These are phyloP conservation scores for Chrosomus eos DNA, from an alignment of 2,797 vertebrate genomes.

Conservation along the genomic window DNA sequence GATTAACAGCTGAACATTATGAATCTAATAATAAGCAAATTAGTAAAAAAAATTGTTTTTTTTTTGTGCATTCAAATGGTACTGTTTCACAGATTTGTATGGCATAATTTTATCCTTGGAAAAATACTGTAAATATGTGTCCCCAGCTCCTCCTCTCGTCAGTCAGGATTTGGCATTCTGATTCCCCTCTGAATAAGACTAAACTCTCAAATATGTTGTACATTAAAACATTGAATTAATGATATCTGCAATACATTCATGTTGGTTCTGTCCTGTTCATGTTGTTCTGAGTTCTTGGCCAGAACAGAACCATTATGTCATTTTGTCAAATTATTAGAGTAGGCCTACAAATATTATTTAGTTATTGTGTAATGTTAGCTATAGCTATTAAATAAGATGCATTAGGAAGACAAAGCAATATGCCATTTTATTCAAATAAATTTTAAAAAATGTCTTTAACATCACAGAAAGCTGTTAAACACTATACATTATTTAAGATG, in stretches of 20 bases:
- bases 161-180: too few species aligned
- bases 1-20: conserved; percentile 10
- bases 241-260: too few species aligned
- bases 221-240: too few species aligned
- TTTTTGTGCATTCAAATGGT: neutral
- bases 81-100: neutral
- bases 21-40: neutral
- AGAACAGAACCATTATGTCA: too few species aligned
- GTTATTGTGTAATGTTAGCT: neutral
- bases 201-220: too few species aligned
- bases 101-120: too few species aligned
- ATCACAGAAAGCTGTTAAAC: neutral
- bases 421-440: neutral
- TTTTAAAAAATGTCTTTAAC: neutral
- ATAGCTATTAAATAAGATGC: neutral
- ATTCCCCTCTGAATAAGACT: too few species aligned
- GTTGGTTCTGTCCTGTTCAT: too few species aligned
- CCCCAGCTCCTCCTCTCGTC: too few species aligned
- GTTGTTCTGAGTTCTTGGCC: too few species aligned
- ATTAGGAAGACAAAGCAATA: neutral
- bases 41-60: neutral
- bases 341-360: neutral
- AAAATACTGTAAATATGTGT: too few species aligned
- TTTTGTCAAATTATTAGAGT: neutral
- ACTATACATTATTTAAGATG: neutral